phyloP scores from a whole-genome alignment of 37 sponge, comb jelly and placozoan genomes.

The Chondrosia reniformis region DNA sequence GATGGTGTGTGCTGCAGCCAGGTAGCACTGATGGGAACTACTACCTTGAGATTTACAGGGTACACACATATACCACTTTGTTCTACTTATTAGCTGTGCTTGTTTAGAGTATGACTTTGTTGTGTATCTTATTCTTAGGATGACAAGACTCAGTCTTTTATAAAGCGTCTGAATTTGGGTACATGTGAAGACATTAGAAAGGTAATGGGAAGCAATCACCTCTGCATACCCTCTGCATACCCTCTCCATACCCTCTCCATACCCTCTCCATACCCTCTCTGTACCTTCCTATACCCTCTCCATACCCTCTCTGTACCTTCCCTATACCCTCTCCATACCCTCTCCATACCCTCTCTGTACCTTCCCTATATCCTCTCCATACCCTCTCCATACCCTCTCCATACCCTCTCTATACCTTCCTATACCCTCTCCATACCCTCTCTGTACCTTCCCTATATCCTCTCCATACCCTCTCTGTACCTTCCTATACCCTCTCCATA shows the following conservation, averaged over 20 bases:
- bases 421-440: neutral
- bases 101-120: neutral
- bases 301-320: too few species aligned
- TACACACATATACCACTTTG: neutral
- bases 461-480: neutral
- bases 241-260: neutral
- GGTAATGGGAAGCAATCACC: too few species aligned
- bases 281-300: neutral
- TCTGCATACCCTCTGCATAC: too few species aligned
- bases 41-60: conserved; percentile 51
- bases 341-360: neutral
- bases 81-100: neutral
- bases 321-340: neutral
- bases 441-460: neutral
- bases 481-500: too few species aligned
- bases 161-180: conserved; percentile 29
- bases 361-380: neutral
- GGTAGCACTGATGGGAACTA: conserved; percentile 37
- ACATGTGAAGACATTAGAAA: conserved; percentile 46
- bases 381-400: neutral
- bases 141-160: neutral
- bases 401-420: neutral
- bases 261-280: neutral
- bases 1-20: conserved; percentile 49
- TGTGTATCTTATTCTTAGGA: neutral